A percentile compares a stretch with the other conserved stretches of the same genome.
Conservation (phyloP, 2,797 vertebrate species). For the Pempheris klunzingeri region DNA sequence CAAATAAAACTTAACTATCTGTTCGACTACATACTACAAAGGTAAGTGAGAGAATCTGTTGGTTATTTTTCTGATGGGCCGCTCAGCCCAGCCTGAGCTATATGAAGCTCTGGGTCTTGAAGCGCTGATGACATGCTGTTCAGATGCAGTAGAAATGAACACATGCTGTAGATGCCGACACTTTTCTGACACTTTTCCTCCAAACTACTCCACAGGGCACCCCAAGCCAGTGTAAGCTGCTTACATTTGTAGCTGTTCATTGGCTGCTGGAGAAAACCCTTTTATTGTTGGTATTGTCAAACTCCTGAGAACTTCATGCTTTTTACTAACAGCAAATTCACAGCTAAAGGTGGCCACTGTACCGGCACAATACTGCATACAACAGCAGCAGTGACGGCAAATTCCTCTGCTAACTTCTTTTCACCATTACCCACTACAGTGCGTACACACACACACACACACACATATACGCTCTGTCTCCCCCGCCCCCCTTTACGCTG, state of each 20-base stretch:
- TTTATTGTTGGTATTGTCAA: slow-evolving; percentile 51
- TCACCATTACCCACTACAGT: slow-evolving; percentile 39
- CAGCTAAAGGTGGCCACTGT: slow-evolving; percentile 21
- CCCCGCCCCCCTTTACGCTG: slow-evolving; percentile 64
- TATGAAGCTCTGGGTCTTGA: slow-evolving; percentile 47
- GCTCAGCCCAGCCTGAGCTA: slow-evolving; percentile 33
- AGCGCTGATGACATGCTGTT: slow-evolving; percentile 66
- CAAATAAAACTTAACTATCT: background rate
- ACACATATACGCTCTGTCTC: slow-evolving; percentile 51
- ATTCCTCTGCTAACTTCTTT: slow-evolving; percentile 51
- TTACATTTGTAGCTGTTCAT: slow-evolving; percentile 52
- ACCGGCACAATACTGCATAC: slow-evolving; percentile 16
- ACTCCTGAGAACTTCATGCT: slow-evolving; percentile 47
- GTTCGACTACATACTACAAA: background rate
- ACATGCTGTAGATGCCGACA: slow-evolving; percentile 45
- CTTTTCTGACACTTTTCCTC: slow-evolving; percentile 54
- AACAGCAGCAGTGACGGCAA: slow-evolving; percentile 22
- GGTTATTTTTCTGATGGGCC: slow-evolving; percentile 23
- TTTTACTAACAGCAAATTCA: slow-evolving; percentile 45
- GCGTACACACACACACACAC: slow-evolving; percentile 35
- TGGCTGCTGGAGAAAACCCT: slow-evolving; percentile 24
- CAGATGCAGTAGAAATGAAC: slow-evolving; percentile 52
- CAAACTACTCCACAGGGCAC: slow-evolving; percentile 55
- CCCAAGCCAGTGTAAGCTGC: slow-evolving; percentile 47
- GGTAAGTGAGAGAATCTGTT: background rate